Conservation (phyloP, 2,888 invertebrate species). For the Nudaria mundana region DNA sequence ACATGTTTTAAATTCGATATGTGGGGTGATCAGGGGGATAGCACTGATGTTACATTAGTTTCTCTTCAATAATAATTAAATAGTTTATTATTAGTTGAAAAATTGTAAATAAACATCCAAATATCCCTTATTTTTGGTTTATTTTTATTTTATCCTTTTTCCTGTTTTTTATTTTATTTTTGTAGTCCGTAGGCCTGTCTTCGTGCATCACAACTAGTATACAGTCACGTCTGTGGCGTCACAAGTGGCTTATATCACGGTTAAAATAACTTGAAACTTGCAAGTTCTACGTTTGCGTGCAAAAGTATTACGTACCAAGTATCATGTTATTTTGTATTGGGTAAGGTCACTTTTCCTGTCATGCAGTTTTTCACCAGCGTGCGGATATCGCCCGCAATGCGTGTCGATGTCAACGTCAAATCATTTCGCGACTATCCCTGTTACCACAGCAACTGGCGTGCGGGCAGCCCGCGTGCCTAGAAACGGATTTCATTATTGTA, state of each 20-base stretch:
- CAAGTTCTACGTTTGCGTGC: too few species aligned
- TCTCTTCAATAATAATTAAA: conserved; percentile 73
- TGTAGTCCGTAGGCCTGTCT: conserved; percentile 45
- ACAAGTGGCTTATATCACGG: not conserved
- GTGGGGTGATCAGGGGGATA: conserved; percentile 70
- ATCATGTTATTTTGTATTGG: too few species aligned
- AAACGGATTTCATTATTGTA: too few species aligned
- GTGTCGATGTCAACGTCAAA: too few species aligned
- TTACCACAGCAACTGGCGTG: too few species aligned
- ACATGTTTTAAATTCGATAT: conserved; percentile 68
- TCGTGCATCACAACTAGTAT: conserved; percentile 45
- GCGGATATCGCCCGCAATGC: too few species aligned
- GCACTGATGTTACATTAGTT: conserved; percentile 69
- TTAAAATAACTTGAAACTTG: too few species aligned
- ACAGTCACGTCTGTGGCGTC: conserved; percentile 17
- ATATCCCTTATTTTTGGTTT: conserved; percentile 56
- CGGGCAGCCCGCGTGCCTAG: too few species aligned
- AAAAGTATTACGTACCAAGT: too few species aligned
- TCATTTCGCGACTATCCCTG: too few species aligned
- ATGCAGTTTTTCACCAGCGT: too few species aligned
- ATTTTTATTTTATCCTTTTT: conserved; percentile 65
- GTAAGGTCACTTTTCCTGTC: too few species aligned
- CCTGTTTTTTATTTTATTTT: conserved; percentile 32
- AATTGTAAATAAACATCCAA: conserved; percentile 80
- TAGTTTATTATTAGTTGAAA: conserved; percentile 74